These are phyloP conservation scores for Himalopsyche anomala DNA, from an alignment of 2,888 invertebrate species.

Conservation along the genomic window DNA sequence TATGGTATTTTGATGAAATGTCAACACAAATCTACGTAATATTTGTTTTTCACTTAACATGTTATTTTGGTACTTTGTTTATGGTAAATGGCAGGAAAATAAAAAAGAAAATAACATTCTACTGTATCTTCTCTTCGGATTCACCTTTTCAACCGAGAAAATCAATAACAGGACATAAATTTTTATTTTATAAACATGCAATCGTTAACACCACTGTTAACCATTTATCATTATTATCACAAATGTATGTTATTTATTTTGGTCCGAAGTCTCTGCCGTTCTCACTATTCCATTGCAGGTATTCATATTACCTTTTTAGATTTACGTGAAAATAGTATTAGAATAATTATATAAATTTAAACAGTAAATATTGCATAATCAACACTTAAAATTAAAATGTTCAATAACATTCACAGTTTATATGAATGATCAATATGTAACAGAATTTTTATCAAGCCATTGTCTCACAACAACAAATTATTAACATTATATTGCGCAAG, in stretches of 20 bases:
- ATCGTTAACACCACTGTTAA: constrained; percentile 29
- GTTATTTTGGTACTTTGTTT: too few relatives aligned
- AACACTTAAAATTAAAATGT: constrained; percentile 48
- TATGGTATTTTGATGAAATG: too few relatives aligned
- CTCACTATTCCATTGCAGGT: constrained; percentile 60
- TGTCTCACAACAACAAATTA: not conserved
- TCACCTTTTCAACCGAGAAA: not conserved
- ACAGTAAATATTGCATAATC: constrained; percentile 46
- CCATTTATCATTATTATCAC: constrained; percentile 59
- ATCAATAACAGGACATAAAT: constrained; percentile 35
- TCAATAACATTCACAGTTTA: constrained; percentile 16
- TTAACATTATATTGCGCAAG: too few relatives aligned
- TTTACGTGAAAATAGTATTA: constrained; percentile 57
- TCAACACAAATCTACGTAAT: too few relatives aligned
- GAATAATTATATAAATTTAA: constrained; percentile 43
- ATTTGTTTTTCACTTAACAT: too few relatives aligned
- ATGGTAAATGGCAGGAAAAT: too few relatives aligned
- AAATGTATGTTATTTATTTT: constrained; percentile 61
- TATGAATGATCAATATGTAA: constrained; percentile 7
- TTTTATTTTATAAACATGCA: constrained; percentile 26
- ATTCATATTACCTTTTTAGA: constrained; percentile 49
- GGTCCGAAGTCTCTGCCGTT: constrained; percentile 61
- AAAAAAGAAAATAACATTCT: not conserved
- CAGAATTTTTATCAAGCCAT: not conserved
- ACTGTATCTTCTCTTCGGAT: not conserved